Evolutionary conservation across 2,888 invertebrate genomes (phyloP), one percentile per base, ranked within the genome.

Genomic region (Macrosiphum euphorbiae): DNA sequence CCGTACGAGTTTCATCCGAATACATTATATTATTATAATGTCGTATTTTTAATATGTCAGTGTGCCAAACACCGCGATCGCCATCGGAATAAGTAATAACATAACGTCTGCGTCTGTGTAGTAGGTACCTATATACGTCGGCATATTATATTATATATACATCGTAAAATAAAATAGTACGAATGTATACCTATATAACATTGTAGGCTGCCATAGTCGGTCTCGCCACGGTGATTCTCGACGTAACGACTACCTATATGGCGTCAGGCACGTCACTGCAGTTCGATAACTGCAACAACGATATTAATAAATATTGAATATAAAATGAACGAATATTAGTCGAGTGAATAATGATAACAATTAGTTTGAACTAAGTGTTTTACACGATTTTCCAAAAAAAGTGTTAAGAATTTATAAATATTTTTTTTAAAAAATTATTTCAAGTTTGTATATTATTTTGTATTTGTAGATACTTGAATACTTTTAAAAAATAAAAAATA

Each of bases 41-140:
- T 90, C n/a, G n/a, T 90, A 13, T 78, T 35, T 90, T 90, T 90
- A 41, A 67, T 67, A 35, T 90, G 67, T 90, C 90, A 90, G 47
- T 67, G 35, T 67, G 47, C 90, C 90, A 47, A 78, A 47, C 35
- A 50, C 11, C 28, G 28, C 16, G 44, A n/a, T 35, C 47, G 47
- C 52, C n/a, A 41, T 61, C 47, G 41, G 47, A 67, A 67, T 50
- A 67, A 61, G 24, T 67, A 67, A 67, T 67, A 28, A 50, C 44
- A 20, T 41, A 11, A 28, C 26, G 41, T 41, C 52, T 35, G 87
- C 13, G 50, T 55, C 78, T 78, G 35, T 78, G 20, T 35, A 78
- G 35, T n/a, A n/a, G n/a, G n/a, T 78, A 20, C 78, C 35, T 78
- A 78, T 35, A 16, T 78, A 35, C 35, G 35, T 78, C 20, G 35